phyloP scores from a whole-genome alignment of 2,888 invertebrate species.

The Ecliptopera silaceata region DNA sequence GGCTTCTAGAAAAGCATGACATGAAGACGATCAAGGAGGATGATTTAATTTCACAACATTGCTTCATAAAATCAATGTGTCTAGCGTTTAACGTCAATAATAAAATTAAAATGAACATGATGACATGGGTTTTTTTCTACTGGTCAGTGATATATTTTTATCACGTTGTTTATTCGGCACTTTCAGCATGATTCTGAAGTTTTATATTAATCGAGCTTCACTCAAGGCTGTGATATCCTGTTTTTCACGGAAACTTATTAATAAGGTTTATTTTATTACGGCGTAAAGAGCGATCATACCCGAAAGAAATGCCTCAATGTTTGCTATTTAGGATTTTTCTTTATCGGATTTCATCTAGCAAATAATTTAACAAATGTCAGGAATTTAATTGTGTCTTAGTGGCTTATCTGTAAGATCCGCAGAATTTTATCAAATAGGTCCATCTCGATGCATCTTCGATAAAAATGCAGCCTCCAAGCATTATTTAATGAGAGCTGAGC shows the following conservation, averaged over 20 bases:
- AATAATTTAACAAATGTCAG: background rate
- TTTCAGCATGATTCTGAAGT: conserved; percentile 25
- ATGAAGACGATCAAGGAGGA: too few relatives aligned
- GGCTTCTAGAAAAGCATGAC: too few relatives aligned
- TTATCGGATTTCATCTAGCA: too few relatives aligned
- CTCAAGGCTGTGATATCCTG: conserved; percentile 4
- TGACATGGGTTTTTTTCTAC: too few relatives aligned
- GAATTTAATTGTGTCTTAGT: background rate
- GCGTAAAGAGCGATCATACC: background rate
- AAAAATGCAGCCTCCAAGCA: conserved; percentile 12
- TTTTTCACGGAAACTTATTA: background rate
- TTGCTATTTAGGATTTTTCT: too few relatives aligned
- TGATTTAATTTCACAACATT: too few relatives aligned
- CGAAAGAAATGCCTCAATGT: too few relatives aligned
- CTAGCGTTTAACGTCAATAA: too few relatives aligned
- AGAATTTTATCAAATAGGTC: conserved; percentile 6
- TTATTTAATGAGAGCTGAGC: conserved; percentile 17
- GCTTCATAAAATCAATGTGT: too few relatives aligned
- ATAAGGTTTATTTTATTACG: background rate
- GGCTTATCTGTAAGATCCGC: background rate
- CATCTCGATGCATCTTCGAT: conserved; percentile 19
- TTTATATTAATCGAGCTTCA: conserved; percentile 26
- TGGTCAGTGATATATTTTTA: background rate
- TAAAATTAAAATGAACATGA: too few relatives aligned
- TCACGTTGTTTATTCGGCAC: background rate